phyloP scores from a whole-genome alignment of 2,113 vertebrate genomes.

The Naja naja region DNA sequence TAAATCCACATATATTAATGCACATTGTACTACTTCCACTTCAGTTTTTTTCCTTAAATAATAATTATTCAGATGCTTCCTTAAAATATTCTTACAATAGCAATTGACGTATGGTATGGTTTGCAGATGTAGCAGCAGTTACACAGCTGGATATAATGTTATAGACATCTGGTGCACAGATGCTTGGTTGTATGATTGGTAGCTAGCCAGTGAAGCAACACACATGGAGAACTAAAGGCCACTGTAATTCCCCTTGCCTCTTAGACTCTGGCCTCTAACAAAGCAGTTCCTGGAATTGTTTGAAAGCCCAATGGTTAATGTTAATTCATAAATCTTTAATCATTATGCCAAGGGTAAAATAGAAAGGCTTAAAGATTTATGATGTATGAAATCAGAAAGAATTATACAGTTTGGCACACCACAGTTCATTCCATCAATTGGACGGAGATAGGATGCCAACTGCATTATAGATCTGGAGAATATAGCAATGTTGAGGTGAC shows the following conservation, averaged over 20 bases:
- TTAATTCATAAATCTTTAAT: slow-evolving; percentile 4
- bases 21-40: slow-evolving; percentile 7
- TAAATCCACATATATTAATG: not conserved
- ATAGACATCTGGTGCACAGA: slow-evolving; percentile 29
- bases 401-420: not conserved
- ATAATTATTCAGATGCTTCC: not conserved
- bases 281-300: not conserved
- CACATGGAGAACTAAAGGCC: not conserved
- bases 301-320: slow-evolving; percentile 5
- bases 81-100: slow-evolving; percentile 30
- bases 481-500: not conserved
- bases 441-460: not conserved
- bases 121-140: slow-evolving; percentile 29
- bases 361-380: not conserved
- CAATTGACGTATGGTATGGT: slow-evolving; percentile 8
- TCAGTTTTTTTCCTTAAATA: not conserved
- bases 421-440: not conserved
- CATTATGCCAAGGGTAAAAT: not conserved
- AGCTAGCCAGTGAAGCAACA: slow-evolving; percentile 6
- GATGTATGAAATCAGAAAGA: not conserved
- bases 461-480: not conserved
- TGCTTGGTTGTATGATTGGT: slow-evolving; percentile 12
- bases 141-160: slow-evolving; percentile 29
- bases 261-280: slow-evolving; percentile 8
- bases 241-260: not conserved